Conservation (phyloP, 2,113 vertebrate genomes). For the Cephalopholis sonnerati region DNA sequence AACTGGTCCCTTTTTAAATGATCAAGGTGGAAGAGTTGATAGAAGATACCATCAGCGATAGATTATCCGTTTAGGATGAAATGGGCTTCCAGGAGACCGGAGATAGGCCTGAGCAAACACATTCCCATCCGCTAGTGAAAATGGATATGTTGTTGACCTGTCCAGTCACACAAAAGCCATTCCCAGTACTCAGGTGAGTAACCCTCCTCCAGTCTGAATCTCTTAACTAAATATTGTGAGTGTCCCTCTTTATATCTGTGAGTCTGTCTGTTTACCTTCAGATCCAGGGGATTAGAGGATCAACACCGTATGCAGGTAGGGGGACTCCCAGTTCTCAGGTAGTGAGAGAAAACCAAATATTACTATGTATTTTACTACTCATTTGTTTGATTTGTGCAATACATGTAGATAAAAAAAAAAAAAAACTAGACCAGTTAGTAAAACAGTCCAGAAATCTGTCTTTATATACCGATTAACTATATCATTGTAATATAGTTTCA, state of each 20-base stretch:
- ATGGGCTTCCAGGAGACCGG: conserved; percentile 59
- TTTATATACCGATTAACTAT: too few relatives aligned
- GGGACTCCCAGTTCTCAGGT: conserved; percentile 15
- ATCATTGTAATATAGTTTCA: background rate
- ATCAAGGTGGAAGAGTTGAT: background rate
- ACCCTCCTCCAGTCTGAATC: conserved; percentile 87
- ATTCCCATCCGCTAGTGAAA: conserved; percentile 82
- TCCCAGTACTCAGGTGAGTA: conserved; percentile 85
- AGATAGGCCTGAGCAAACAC: conserved; percentile 79
- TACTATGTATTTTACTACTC: background rate
- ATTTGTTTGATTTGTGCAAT: background rate
- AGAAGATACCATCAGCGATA: conserved; percentile 50
- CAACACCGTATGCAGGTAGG: conserved; percentile 51
- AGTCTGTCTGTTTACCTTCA: conserved; percentile 82
- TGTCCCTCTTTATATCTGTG: conserved; percentile 84
- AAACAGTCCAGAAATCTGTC: background rate
- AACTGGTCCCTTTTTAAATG: background rate
- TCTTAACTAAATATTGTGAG: conserved; percentile 90
- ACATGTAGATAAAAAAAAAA: background rate
- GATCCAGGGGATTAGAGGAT: conserved; percentile 81
- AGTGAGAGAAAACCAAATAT: background rate
- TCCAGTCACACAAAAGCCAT: conserved; percentile 75
- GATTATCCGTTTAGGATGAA: conserved; percentile 63
- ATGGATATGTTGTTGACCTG: conserved; percentile 82
- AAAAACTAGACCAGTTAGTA: background rate